Percentiles rank a stretch among this genome's conserved stretches.
Evolutionary conservation across 1,140 invertebrate species (phyloP).

Genomic region (Drosophila pallidifrons): DNA sequence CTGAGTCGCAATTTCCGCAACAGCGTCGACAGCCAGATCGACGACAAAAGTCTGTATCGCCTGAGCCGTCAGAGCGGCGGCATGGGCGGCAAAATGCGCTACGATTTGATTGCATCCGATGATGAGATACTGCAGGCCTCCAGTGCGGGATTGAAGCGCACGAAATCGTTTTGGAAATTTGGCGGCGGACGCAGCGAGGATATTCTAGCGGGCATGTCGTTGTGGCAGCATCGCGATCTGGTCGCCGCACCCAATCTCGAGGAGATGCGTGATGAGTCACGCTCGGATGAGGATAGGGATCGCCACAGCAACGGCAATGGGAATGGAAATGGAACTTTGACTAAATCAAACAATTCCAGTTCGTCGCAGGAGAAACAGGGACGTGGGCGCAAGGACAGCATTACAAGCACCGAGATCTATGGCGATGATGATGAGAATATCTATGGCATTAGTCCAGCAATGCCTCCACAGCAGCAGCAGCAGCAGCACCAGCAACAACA

Average conservation of each 20-base stretch:
- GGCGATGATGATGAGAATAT: constrained; percentile 82
- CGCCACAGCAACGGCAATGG: constrained; percentile 61
- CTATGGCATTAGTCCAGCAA: constrained; percentile 72
- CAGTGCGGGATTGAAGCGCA: constrained; percentile 88
- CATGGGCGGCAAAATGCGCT: constrained; percentile 73
- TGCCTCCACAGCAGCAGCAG: constrained; percentile 47
- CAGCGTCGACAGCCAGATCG: constrained; percentile 81
- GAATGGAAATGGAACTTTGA: constrained; percentile 55
- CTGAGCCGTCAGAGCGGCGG: constrained; percentile 60
- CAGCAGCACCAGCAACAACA: constrained; percentile 50
- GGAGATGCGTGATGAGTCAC: constrained; percentile 85
- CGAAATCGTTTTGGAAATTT: constrained; percentile 94
- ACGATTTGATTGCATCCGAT: constrained; percentile 85
- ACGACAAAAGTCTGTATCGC: constrained; percentile 73
- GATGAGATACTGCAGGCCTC: constrained; percentile 82
- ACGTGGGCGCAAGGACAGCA: constrained; percentile 74
- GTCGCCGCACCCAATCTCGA: constrained; percentile 86
- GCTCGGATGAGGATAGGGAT: constrained; percentile 85
- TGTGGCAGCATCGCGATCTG: constrained; percentile 93
- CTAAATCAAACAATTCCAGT: constrained; percentile 75
- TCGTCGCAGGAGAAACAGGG: constrained; percentile 72
- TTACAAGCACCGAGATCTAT: constrained; percentile 75
- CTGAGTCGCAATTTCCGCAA: constrained; percentile 80
- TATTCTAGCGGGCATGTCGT: constrained; percentile 92
- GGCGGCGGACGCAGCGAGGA: constrained; percentile 87